A percentile compares a stretch with the other conserved stretches of the same genome.
phyloP scores from a whole-genome alignment of 2,113 vertebrate species.

The Burhinus bistriatus region DNA sequence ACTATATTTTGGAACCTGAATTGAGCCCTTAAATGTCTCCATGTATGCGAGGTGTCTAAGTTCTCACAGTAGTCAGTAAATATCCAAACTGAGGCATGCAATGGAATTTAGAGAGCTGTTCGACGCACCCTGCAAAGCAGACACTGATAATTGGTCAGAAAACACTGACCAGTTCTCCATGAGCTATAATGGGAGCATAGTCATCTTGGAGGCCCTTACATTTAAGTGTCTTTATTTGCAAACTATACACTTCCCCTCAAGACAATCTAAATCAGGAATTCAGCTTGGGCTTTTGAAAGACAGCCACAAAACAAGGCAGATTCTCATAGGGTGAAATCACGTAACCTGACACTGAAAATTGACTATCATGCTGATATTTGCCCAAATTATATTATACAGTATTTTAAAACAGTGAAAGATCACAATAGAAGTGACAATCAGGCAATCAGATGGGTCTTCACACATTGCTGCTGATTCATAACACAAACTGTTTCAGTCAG shows the following conservation, averaged over 20 bases:
- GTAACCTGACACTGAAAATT: not conserved
- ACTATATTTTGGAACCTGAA: not conserved
- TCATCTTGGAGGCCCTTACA: not conserved
- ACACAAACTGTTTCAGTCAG: not conserved
- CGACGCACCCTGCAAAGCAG: not conserved
- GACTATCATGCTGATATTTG: not conserved
- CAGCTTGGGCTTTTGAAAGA: not conserved
- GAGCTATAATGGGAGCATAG: not conserved
- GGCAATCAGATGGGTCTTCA: not conserved
- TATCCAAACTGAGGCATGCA: fast-evolving
- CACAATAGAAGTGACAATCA: not conserved
- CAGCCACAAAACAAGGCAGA: not conserved
- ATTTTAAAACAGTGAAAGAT: not conserved
- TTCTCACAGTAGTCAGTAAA: not conserved
- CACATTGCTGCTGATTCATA: not conserved
- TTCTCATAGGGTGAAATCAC: not conserved
- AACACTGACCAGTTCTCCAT: not conserved
- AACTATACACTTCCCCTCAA: not conserved
- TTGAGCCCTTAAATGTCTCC: not conserved
- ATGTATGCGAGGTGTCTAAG: not conserved
- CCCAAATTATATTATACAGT: not conserved
- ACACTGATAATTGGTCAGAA: not conserved
- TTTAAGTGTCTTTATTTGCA: not conserved
- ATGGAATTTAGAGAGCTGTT: not conserved
- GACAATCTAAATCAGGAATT: not conserved